A percentile compares a stretch with the other conserved stretches of the same genome.
phyloP scores from a whole-genome alignment of 2,888 invertebrate species.

The Acanthosoma haemorrhoidale region DNA sequence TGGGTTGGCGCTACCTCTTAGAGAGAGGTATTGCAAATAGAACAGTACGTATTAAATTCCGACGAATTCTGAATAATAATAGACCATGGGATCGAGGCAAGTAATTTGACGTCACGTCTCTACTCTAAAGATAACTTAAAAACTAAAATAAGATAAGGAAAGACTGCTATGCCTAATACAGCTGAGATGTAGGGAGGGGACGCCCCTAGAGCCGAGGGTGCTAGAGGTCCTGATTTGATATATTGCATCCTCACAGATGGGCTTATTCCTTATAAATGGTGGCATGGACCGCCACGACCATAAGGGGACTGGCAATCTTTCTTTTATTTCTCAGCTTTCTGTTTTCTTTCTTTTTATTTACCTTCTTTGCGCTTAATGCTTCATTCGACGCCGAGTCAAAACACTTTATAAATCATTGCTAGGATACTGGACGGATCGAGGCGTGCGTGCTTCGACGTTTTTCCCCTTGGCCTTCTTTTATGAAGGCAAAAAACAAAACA shows the following conservation, averaged over 20 bases:
- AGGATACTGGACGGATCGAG: no score
- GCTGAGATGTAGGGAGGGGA: no score
- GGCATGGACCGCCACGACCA: slow-evolving; percentile 6
- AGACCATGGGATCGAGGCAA: no score
- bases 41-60: no score
- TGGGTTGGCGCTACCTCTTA: not conserved
- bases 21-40: no score
- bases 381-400: slow-evolving; percentile 5
- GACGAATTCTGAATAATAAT: no score
- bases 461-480: no score
- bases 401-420: not conserved
- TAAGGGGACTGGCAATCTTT: not conserved
- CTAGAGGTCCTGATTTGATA: not conserved
- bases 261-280: not conserved
- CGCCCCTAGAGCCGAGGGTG: no score
- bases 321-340: slow-evolving; percentile 5
- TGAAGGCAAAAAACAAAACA: no score
- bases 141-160: no score
- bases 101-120: no score
- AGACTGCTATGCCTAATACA: no score
- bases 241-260: not conserved
- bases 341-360: slow-evolving; percentile 4
- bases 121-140: not conserved
- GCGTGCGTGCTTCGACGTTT: not conserved
- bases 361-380: slow-evolving; percentile 9